phyloP scores from a whole-genome alignment of 2,888 invertebrate species.

The Lasioglossum pauxillum region DNA sequence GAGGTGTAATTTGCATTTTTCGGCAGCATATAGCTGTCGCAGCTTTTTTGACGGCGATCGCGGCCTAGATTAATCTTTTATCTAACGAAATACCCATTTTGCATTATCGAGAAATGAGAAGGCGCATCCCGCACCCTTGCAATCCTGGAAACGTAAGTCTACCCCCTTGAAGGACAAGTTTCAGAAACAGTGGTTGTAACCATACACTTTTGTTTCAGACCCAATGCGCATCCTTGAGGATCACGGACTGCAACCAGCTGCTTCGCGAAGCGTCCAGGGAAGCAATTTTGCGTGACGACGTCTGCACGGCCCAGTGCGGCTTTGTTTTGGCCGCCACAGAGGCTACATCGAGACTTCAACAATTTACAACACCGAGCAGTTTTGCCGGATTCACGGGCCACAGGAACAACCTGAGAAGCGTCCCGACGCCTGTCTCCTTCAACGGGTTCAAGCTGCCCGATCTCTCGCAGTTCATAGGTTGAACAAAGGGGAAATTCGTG shows the following conservation, averaged over 20 bases:
- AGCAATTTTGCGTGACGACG: constrained; percentile 93
- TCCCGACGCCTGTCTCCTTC: constrained; percentile 82
- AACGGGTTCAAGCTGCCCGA: constrained; percentile 92
- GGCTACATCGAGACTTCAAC: constrained; percentile 71
- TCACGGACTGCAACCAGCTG: constrained; percentile 94
- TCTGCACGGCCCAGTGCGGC: constrained; percentile 96
- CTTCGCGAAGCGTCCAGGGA: constrained; percentile 93
- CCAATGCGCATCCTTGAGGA: constrained; percentile 94
- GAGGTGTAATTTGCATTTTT: too few relatives aligned
- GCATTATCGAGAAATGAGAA: too few relatives aligned
- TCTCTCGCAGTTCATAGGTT: constrained; percentile 89
- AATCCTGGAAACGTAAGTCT: too few relatives aligned
- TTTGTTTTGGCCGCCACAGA: constrained; percentile 86
- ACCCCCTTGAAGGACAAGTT: background rate
- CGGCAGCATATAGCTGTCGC: too few relatives aligned
- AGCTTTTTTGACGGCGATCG: too few relatives aligned
- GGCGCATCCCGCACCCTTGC: too few relatives aligned
- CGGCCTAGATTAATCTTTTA: too few relatives aligned
- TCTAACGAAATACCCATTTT: too few relatives aligned
- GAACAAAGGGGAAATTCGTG: constrained; percentile 73
- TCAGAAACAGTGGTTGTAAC: background rate
- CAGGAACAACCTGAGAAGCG: constrained; percentile 73
- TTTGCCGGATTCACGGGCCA: constrained; percentile 74
- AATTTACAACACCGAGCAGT: constrained; percentile 75
- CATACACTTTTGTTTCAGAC: constrained; percentile 86